These are phyloP conservation scores for Sarcophaga subvicina DNA, from an alignment of 2,888 invertebrate genomes.

Conservation along the genomic window DNA sequence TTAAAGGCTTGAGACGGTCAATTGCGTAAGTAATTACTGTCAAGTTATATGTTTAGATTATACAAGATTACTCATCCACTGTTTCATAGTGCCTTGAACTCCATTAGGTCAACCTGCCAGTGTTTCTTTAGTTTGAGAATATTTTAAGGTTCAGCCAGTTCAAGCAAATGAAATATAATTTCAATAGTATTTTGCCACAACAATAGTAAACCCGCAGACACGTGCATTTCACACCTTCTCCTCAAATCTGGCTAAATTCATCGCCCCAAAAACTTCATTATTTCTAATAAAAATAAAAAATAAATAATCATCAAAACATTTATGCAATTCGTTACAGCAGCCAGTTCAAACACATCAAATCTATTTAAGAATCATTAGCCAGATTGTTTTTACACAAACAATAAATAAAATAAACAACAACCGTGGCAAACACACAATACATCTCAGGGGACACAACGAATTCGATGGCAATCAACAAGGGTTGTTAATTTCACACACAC, in stretches of 20 bases:
- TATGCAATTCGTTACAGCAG: constrained; percentile 64
- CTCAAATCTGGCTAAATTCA: not conserved
- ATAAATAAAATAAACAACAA: constrained; percentile 60
- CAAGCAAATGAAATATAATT: too few relatives aligned
- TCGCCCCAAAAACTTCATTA: constrained; percentile 30
- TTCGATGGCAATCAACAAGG: constrained; percentile 42
- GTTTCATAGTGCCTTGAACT: too few relatives aligned
- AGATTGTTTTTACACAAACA: constrained; percentile 64
- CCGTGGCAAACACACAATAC: constrained; percentile 38
- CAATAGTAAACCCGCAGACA: constrained; percentile 44
- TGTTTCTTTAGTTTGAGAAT: too few relatives aligned
- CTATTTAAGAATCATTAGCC: constrained; percentile 69
- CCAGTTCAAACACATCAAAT: constrained; percentile 58
- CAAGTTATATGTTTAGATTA: too few relatives aligned
- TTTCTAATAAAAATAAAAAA: constrained; percentile 29
- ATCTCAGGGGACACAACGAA: constrained; percentile 55
- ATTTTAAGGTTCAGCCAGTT: too few relatives aligned
- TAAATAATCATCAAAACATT: constrained; percentile 45
- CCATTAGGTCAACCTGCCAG: too few relatives aligned
- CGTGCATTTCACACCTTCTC: constrained; percentile 33
- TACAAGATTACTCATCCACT: too few relatives aligned
- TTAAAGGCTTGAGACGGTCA: too few relatives aligned
- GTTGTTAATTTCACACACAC: constrained; percentile 39
- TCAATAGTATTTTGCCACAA: too few relatives aligned
- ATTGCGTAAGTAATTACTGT: too few relatives aligned